Base-by-base conservation (phyloP, 1,140 invertebrate genomes). In the Cephus cinctus region DNA sequence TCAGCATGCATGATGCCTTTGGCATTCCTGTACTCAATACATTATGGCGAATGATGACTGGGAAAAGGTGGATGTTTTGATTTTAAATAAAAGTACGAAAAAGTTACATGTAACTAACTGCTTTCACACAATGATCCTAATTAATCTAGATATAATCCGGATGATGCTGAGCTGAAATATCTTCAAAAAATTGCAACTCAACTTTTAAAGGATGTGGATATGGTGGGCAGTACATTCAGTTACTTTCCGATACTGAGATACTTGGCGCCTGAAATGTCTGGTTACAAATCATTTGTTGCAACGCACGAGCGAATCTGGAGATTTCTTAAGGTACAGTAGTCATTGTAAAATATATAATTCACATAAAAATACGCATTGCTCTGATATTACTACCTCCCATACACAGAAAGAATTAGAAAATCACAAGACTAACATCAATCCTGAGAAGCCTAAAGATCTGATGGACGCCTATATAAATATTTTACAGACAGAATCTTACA, bases 11-110 rank as follows among this genome's bases (percentile, higher is more conserved):
- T 23, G 82, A 86, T 46, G 78, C 85, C 21, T 90, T 90, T 56
- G 84, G 83, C 22, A 82, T 88, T 1, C 85, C 87, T 46, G 85
- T 92, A 21, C 69, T 94, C 8, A 96, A 96, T 57, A 89, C 89
- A 0, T 71, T 96, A 0, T 95, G 92, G 88, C 83, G 79, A 41
- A 90, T 95, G 85, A 83, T 94, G 73, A 89, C 92, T 43, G 89
- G 92, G 1, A 83, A 78, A 56, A 69, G 84, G 58, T 83, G 61
- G 62, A 22, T 38, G 50, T 23, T 11, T 11, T 36, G 21, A 30
- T 5, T 36, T 21, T 11, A 35, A 45, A 30, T 20, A 45, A 43
- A 22, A 21, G 1, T 14, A 31, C 8, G 19, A 19, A n/a, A 39
- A 43, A n/a, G n/a, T n/a, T n/a, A n/a, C n/a, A n/a, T n/a, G n/a